A percentile compares a stretch with the other conserved stretches of the same genome.
phyloP scores from a whole-genome alignment of 2,888 invertebrate species.

The Drosophila peninsularis region DNA sequence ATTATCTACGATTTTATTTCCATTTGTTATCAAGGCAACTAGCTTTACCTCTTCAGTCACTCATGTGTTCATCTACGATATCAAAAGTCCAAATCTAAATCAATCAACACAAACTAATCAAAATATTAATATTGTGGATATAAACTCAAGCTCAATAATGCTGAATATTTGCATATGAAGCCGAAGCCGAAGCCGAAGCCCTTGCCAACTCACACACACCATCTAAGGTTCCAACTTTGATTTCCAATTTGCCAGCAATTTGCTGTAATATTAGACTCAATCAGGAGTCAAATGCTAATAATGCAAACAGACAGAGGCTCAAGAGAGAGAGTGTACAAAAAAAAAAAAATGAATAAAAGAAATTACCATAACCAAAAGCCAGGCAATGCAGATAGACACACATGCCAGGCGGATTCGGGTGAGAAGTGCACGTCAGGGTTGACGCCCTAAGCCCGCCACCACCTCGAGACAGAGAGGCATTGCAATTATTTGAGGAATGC shows the following conservation, averaged over 20 bases:
- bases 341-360: constrained; percentile 27
- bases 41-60: background rate
- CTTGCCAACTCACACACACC: background rate
- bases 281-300: constrained; percentile 71
- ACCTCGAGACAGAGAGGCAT: constrained; percentile 36
- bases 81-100: background rate
- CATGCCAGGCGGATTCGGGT: constrained; percentile 37
- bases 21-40: background rate
- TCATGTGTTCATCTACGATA: background rate
- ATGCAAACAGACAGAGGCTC: constrained; percentile 50
- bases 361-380: constrained; percentile 70
- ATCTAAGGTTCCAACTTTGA: background rate
- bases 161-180: background rate
- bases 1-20: no score
- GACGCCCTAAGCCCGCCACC: constrained; percentile 25
- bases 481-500: constrained; percentile 79
- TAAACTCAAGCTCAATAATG: background rate
- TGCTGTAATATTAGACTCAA: constrained; percentile 67
- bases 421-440: constrained; percentile 15
- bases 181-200: no score
- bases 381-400: constrained; percentile 19
- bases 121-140: background rate
- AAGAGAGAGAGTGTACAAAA: background rate
- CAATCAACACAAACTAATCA: background rate
- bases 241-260: constrained; percentile 70